phyloP scores from a whole-genome alignment of 2,113 vertebrate species.

The Paradoxurus hermaphroditus region DNA sequence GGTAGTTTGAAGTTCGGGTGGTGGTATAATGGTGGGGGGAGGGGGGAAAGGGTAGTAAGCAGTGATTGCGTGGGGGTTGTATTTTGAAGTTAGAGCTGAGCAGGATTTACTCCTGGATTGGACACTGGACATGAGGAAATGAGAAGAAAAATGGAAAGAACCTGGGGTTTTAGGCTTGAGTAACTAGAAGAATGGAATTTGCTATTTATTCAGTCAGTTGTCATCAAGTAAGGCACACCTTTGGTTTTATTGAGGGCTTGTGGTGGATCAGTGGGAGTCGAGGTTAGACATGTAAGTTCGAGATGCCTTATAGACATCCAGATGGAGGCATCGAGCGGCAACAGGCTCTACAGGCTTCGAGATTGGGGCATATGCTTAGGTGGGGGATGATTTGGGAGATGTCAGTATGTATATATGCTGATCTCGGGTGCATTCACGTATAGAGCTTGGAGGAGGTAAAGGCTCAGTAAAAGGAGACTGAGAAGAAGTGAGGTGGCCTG shows the following conservation, averaged over 20 bases:
- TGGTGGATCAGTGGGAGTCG: neutral
- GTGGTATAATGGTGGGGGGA: neutral
- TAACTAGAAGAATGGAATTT: neutral
- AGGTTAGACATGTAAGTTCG: neutral
- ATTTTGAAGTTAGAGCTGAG: neutral
- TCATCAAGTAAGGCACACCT: neutral
- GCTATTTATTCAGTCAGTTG: neutral
- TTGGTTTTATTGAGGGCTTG: neutral
- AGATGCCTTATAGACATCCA: neutral
- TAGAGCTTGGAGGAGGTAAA: neutral
- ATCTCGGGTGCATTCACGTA: neutral
- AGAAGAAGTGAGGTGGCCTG: neutral
- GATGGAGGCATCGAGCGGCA: neutral
- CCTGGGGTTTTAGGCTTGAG: neutral
- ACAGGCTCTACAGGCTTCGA: rapidly evolving
- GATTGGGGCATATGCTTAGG: neutral
- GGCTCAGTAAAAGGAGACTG: neutral
- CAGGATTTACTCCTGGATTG: neutral
- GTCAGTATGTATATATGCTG: rapidly evolving
- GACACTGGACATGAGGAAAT: neutral
- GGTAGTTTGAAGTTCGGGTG: neutral
- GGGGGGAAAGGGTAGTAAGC: neutral
- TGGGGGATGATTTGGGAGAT: neutral
- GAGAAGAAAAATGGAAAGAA: neutral
- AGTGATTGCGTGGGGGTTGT: neutral